These are phyloP conservation scores for Notoglanidium macrostoma DNA, from an alignment of 2,797 vertebrate species.

Conservation along the genomic window DNA sequence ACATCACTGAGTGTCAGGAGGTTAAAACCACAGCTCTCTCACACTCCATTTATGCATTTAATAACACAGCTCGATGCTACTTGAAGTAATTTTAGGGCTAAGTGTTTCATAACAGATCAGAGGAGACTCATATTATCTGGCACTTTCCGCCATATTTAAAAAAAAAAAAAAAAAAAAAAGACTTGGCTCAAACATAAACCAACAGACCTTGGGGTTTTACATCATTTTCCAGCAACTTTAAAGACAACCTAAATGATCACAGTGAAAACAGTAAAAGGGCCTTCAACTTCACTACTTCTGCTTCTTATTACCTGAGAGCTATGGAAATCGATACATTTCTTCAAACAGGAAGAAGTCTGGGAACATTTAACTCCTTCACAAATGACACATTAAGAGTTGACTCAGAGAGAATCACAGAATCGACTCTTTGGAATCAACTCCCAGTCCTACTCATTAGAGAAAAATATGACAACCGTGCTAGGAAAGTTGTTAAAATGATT, in stretches of 20 bases:
- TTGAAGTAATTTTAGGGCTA: slow-evolving; percentile 17
- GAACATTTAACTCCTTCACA: background rate
- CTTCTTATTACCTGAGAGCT: background rate
- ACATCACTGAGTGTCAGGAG: slow-evolving; percentile 29
- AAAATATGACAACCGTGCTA: background rate
- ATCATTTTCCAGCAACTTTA: background rate
- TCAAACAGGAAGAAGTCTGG: background rate
- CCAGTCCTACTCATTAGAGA: background rate
- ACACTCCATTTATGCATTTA: slow-evolving; percentile 33
- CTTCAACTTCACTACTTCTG: background rate
- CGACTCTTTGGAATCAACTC: background rate
- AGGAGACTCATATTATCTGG: slow-evolving; percentile 4
- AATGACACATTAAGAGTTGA: background rate
- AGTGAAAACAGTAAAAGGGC: background rate
- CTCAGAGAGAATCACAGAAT: background rate
- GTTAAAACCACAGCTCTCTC: slow-evolving; percentile 45
- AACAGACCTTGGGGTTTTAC: background rate
- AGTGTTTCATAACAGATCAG: slow-evolving; percentile 11
- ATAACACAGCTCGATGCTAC: background rate
- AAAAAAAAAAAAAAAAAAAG: too few relatives aligned
- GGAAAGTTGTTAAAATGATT: background rate
- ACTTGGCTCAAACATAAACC: background rate
- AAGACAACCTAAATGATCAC: background rate
- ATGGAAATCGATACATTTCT: background rate
- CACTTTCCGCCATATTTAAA: background rate